A percentile compares a stretch with the other conserved stretches of the same genome.
phyloP scores from a whole-genome alignment of 2,888 invertebrate genomes.

The Euspilapteryx auroguttella region DNA sequence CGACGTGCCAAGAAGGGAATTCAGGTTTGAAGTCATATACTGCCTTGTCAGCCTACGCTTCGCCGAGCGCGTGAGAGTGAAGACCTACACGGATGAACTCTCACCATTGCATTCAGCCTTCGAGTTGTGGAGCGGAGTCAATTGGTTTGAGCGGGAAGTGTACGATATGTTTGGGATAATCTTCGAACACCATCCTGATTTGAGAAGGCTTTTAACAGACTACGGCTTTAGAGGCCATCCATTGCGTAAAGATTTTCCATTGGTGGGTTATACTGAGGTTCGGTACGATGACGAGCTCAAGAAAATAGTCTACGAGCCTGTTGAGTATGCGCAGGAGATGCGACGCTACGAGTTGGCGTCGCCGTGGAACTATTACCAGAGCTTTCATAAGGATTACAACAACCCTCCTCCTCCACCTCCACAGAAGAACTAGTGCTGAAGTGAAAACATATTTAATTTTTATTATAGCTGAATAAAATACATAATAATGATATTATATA shows the following conservation, averaged over 20 bases:
- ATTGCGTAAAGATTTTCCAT: constrained; percentile 41
- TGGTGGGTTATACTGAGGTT: constrained; percentile 38
- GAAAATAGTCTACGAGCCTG: constrained; percentile 43
- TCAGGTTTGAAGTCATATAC: constrained; percentile 38
- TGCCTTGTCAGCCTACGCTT: constrained; percentile 29
- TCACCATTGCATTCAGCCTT: constrained; percentile 33
- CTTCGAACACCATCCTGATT: constrained; percentile 42
- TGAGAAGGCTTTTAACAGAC: constrained; percentile 40
- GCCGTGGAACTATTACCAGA: constrained; percentile 38
- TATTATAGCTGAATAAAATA: no score
- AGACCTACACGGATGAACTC: constrained; percentile 44
- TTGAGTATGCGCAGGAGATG: constrained; percentile 36
- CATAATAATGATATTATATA: no score
- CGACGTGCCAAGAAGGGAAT: constrained; percentile 36
- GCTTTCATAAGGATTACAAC: constrained; percentile 34
- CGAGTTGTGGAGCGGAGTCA: constrained; percentile 21
- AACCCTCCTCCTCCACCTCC: constrained; percentile 13
- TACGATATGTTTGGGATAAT: constrained; percentile 45
- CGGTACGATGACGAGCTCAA: constrained; percentile 47
- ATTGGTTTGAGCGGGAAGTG: constrained; percentile 35
- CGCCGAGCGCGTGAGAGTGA: constrained; percentile 21
- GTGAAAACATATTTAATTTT: no score
- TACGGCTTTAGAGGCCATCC: constrained; percentile 49
- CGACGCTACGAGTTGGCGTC: constrained; percentile 25
- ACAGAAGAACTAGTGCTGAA: no score